These are phyloP conservation scores for Idaea aversata DNA, from an alignment of 2,888 invertebrate genomes.

Conservation along the genomic window DNA sequence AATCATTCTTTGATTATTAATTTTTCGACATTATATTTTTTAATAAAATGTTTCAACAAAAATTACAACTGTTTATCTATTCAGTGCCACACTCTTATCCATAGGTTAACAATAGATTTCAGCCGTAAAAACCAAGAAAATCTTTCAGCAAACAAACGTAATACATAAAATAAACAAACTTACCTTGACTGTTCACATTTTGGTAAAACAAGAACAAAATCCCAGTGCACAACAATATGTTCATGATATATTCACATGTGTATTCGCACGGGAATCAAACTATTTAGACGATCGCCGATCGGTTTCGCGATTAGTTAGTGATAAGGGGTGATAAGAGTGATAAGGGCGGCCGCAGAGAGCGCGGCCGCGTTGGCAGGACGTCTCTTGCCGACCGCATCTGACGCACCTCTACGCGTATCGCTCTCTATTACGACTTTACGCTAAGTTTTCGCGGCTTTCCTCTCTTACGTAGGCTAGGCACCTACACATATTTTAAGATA, in stretches of 20 bases:
- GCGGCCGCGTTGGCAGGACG: conserved; percentile 51
- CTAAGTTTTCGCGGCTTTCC: conserved; percentile 1
- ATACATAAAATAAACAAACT: conserved; percentile 35
- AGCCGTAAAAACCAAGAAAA: conserved; percentile 19
- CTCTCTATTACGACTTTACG: neutral
- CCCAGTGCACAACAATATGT: conserved; percentile 48
- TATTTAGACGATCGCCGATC: conserved; percentile 51
- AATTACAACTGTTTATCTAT: neutral
- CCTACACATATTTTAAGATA: neutral
- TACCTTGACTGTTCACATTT: conserved; percentile 63
- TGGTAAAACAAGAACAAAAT: conserved; percentile 50
- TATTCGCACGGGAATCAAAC: conserved; percentile 52
- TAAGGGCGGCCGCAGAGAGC: conserved; percentile 48
- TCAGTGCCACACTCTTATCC: conserved; percentile 11
- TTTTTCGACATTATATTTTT: neutral
- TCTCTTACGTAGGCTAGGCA: neutral
- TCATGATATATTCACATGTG: conserved; percentile 59
- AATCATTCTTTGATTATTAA: neutral
- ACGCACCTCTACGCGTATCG: conserved; percentile 45
- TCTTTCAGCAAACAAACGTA: conserved; percentile 24
- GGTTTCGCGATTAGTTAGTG: conserved; percentile 72
- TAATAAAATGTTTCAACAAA: neutral
- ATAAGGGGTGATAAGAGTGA: conserved; percentile 73
- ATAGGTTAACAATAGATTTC: conserved; percentile 21
- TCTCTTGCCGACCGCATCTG: conserved; percentile 63